Conservation (phyloP, 2,797 vertebrate genomes). For the Sardinella longiceps region DNA sequence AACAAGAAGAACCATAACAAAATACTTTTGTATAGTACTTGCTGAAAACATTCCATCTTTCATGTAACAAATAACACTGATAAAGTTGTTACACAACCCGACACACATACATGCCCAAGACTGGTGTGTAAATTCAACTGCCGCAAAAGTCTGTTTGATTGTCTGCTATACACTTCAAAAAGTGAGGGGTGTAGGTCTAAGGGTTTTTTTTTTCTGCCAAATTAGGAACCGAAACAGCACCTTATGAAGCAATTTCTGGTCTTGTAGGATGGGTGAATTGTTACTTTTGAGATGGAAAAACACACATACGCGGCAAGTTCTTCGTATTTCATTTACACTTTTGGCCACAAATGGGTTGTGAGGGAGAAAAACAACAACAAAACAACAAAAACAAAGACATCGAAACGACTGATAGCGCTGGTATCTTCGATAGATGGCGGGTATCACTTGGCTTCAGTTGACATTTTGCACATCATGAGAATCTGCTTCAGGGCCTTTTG, state of each 20-base stretch:
- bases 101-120: background rate
- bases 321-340: background rate
- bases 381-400: background rate
- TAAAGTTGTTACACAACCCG: background rate
- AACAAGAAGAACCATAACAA: background rate
- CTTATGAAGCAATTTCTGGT: background rate
- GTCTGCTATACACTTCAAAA: background rate
- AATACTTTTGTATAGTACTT: background rate
- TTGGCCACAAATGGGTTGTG: background rate
- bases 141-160: background rate
- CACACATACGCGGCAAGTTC: background rate
- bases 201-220: background rate
- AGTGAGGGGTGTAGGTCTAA: background rate
- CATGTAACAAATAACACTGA: conserved; percentile 16
- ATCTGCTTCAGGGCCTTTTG: conserved; percentile 98
- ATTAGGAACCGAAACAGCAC: too few species aligned
- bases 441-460: conserved; percentile 85
- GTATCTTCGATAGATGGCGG: conserved; percentile 42
- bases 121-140: background rate
- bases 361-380: background rate
- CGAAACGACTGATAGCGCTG: conserved; percentile 27
- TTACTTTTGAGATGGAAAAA: background rate
- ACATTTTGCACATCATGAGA: conserved; percentile 96
- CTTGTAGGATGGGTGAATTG: background rate
- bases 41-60: background rate